Evolutionary conservation across 2,797 vertebrate species (phyloP).

Genomic region (Tolypeutes matacus): DNA sequence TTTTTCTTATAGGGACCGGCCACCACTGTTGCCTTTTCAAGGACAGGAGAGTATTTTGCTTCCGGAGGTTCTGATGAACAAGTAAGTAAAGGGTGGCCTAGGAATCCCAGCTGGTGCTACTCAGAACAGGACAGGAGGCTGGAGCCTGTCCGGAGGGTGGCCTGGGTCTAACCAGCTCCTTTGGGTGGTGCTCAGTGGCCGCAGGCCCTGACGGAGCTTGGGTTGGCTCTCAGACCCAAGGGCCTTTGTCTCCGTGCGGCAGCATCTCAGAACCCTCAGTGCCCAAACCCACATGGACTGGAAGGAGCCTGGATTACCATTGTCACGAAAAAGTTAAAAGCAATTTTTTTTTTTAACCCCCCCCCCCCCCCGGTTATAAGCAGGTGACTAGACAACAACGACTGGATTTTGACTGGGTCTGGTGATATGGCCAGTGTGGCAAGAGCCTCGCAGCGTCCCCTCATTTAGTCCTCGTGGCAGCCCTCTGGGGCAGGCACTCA

Average conservation of each 20-base stretch:
- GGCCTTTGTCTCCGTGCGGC: too few species aligned
- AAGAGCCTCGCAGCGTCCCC: not conserved
- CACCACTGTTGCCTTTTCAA: constrained; percentile 94
- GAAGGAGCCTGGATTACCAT: not conserved
- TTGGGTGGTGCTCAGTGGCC: not conserved
- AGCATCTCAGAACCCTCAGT: not conserved
- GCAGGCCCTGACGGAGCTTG: not conserved
- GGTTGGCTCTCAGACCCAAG: not conserved
- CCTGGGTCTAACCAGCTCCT: not conserved
- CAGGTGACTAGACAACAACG: not conserved
- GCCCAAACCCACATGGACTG: not conserved
- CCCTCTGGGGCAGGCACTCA: not conserved
- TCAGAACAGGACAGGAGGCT: not conserved
- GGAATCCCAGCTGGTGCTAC: not conserved
- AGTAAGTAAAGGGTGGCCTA: constrained; percentile 86
- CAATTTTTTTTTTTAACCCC: not conserved
- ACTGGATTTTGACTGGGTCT: not conserved
- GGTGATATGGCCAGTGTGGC: not conserved
- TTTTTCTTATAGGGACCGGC: constrained; percentile 92
- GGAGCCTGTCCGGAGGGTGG: rapidly evolving
- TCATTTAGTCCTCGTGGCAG: not conserved
- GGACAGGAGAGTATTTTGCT: constrained; percentile 93
- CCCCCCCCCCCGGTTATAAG: not conserved
- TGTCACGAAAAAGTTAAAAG: not conserved
- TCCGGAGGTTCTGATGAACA: constrained; percentile 97